phyloP scores from a whole-genome alignment of 2,797 vertebrate genomes.

The Spheniscus humboldti region DNA sequence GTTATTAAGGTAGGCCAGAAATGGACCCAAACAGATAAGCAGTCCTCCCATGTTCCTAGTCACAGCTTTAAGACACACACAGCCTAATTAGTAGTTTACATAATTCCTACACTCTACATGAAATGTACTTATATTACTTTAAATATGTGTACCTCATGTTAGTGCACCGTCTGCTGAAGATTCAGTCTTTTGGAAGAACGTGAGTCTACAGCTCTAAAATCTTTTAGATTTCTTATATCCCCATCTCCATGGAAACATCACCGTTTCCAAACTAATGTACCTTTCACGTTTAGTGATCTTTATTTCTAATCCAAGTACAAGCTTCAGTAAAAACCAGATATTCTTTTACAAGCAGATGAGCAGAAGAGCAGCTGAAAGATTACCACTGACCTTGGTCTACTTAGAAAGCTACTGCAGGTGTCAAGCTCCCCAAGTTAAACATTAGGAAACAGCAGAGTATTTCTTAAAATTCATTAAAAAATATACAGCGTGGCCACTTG shows the following conservation, averaged over 20 bases:
- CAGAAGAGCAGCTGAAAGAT: background rate
- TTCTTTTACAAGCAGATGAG: background rate
- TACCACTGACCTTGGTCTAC: background rate
- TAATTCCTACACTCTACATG: background rate
- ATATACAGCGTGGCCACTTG: rapidly evolving
- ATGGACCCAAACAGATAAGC: background rate
- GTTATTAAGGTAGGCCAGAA: background rate
- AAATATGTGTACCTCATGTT: background rate
- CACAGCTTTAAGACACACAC: background rate
- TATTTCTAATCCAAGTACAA: background rate
- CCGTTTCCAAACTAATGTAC: background rate
- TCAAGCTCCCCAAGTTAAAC: background rate
- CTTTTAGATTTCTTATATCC: background rate
- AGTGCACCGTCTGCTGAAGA: background rate
- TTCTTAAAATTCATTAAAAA: background rate
- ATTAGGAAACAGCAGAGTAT: background rate
- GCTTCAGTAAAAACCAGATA: background rate
- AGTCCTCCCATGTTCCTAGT: background rate
- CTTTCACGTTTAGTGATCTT: background rate
- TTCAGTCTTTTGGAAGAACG: background rate
- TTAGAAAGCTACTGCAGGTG: background rate
- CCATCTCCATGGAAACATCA: conserved; percentile 3
- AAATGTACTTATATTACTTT: background rate
- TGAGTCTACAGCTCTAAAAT: background rate
- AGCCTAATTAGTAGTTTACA: background rate